Conservation (phyloP, 2,113 vertebrate species). For the Nyctibius bracteatus region DNA sequence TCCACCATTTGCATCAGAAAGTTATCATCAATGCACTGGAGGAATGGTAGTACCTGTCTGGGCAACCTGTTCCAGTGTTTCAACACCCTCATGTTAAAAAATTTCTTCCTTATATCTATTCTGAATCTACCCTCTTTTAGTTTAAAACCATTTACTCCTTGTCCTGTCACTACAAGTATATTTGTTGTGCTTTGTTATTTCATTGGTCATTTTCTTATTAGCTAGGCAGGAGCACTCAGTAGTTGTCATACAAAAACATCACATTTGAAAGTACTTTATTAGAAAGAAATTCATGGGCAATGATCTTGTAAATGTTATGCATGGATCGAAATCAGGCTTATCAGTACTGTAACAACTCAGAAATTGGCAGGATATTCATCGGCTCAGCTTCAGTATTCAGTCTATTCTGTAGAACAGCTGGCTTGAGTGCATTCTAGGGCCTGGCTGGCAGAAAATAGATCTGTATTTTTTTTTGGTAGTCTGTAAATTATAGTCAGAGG, state of each 20-base stretch:
- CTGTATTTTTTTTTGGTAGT: background rate
- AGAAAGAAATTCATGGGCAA: background rate
- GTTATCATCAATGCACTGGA: too few species aligned
- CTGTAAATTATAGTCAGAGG: background rate
- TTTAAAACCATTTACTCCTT: background rate
- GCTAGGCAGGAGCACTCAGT: background rate
- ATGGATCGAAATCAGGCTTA: background rate
- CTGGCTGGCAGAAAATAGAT: background rate
- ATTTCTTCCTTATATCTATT: background rate
- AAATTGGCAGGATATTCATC: background rate
- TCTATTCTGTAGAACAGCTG: background rate
- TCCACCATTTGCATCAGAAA: too few species aligned
- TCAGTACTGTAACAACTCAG: background rate
- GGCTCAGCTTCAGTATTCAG: background rate
- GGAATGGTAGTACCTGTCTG: too few species aligned
- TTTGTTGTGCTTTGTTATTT: background rate
- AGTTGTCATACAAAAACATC: background rate
- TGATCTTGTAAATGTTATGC: background rate
- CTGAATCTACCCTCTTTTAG: background rate
- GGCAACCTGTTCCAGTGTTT: background rate
- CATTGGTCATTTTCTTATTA: background rate
- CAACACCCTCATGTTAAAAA: background rate
- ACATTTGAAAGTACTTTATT: background rate
- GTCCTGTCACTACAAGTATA: accelerated
- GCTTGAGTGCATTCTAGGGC: background rate